Conservation (phyloP, 2,888 invertebrate genomes). For the Acleris laterana region DNA sequence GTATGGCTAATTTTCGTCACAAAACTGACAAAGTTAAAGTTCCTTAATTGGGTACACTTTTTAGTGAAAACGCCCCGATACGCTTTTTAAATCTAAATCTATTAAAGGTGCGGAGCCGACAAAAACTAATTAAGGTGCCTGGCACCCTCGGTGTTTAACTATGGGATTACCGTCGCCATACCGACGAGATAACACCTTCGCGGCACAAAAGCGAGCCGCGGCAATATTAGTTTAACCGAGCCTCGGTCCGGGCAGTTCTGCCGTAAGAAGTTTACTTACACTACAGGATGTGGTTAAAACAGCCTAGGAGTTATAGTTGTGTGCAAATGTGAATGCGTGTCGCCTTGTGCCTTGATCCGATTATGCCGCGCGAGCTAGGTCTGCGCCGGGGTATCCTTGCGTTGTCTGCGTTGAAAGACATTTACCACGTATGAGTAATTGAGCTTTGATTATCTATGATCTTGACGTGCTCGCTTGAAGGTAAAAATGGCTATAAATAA, state of each 20-base stretch:
- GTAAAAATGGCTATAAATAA: not conserved
- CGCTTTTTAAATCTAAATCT: too few relatives aligned
- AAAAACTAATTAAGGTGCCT: slow-evolving; percentile 38
- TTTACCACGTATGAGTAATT: slow-evolving; percentile 11
- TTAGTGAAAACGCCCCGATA: too few relatives aligned
- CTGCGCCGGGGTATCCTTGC: slow-evolving; percentile 27
- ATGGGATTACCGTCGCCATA: slow-evolving; percentile 54
- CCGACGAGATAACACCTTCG: slow-evolving; percentile 47
- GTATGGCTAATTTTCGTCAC: too few relatives aligned
- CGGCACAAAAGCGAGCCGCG: slow-evolving; percentile 25
- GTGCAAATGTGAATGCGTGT: slow-evolving; percentile 40
- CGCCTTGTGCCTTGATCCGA: slow-evolving; percentile 50
- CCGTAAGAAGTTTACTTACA: not conserved
- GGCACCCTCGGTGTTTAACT: slow-evolving; percentile 33
- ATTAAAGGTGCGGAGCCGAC: slow-evolving; percentile 11
- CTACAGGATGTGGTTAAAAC: too few relatives aligned
- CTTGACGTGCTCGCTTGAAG: not conserved
- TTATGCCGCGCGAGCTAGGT: slow-evolving; percentile 37
- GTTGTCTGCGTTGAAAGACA: slow-evolving; percentile 22
- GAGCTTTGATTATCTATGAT: slow-evolving; percentile 15
- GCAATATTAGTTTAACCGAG: slow-evolving; percentile 26
- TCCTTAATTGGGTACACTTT: too few relatives aligned
- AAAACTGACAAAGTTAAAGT: too few relatives aligned
- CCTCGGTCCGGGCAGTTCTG: not conserved
- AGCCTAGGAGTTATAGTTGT: slow-evolving; percentile 40